Base-by-base conservation (phyloP, 2,888 invertebrate species). In the Pristionchus japonicus region DNA sequence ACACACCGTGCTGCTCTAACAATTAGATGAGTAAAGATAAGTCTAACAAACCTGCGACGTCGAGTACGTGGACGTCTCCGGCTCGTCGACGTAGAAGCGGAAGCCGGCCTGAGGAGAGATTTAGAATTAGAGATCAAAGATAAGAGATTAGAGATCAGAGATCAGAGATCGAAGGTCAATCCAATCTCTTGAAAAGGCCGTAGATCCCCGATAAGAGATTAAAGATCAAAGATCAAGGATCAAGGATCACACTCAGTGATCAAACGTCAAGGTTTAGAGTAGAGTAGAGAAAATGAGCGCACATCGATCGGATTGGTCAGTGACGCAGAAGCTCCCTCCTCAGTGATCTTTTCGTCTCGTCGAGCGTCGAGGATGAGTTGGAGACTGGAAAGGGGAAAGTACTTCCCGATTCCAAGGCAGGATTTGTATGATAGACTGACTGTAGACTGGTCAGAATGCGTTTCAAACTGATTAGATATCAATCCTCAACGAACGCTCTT, bases 51-150 rank as follows among this genome's bases (percentile, higher is more conserved):
- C 86, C 86, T 86, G 86, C 43, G 86, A 86, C 1, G 86, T 31
- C 34, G 70, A 70, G 40, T 86, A 86, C 13, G 86, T 86, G 17
- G 70, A 70, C 47, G 90, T 91, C 74, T 91, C 89, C n/a, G 89
- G 89, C 20, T 91, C 89, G 89, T 93, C 93, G n/a, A 93, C 91
- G 88, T 91, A 94, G 88, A 91, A 94, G 37, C 93, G 90, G 88
- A 92, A 93, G 20, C 93, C 93, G 77, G 91, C 92, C 87, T 93
- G 93, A n/a, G n/a, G n/a, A 3, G 27, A 57, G 88, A 92, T 91
- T 43, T 90, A 34, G 3, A 47, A 80, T 80, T 13, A 80, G 27
- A 88, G 89, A 89, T 49, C 88, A 84, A 74, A 89, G 61, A 86
- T 49, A 20, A 91, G 20, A 34, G 80, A 89, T 90, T 17, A 37